phyloP scores from a whole-genome alignment of 2,888 invertebrate species.

The Drosophila formosana region DNA sequence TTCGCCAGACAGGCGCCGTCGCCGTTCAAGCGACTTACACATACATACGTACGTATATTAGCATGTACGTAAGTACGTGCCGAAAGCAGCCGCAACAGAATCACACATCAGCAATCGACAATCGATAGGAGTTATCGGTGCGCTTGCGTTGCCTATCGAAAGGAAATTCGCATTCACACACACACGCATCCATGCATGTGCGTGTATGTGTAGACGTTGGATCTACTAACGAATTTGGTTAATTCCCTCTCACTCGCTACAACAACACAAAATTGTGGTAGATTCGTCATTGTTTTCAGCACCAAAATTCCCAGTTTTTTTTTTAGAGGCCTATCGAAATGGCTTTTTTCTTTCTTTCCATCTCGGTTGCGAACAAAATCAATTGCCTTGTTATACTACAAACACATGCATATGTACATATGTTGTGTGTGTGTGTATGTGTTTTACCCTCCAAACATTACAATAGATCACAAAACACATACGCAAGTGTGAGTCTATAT shows the following conservation, averaged over 20 bases:
- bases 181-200: conserved; percentile 6
- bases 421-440: conserved; percentile 5
- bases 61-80: conserved; percentile 36
- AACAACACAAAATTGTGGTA: not conserved
- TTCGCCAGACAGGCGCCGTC: conserved; percentile 72
- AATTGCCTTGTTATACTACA: conserved; percentile 33
- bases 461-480: conserved; percentile 27
- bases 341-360: conserved; percentile 32
- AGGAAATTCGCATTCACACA: conserved; percentile 51
- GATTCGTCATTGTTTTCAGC: conserved; percentile 19
- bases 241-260: not conserved
- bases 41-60: conserved; percentile 9
- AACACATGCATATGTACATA: conserved; percentile 15
- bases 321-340: conserved; percentile 25
- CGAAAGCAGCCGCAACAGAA: conserved; percentile 61
- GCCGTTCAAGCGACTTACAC: conserved; percentile 54
- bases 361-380: conserved; percentile 40
- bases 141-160: conserved; percentile 58
- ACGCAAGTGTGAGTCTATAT: not conserved
- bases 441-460: conserved; percentile 40
- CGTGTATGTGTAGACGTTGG: conserved; percentile 13
- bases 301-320: conserved; percentile 15
- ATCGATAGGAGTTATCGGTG: conserved; percentile 61
- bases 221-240: conserved; percentile 15
- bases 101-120: conserved; percentile 50